A percentile compares a stretch with the other conserved stretches of the same genome.
These are phyloP conservation scores for Meloidogyne chitwoodi DNA, from an alignment of 1,140 invertebrate species.

Conservation along the genomic window DNA sequence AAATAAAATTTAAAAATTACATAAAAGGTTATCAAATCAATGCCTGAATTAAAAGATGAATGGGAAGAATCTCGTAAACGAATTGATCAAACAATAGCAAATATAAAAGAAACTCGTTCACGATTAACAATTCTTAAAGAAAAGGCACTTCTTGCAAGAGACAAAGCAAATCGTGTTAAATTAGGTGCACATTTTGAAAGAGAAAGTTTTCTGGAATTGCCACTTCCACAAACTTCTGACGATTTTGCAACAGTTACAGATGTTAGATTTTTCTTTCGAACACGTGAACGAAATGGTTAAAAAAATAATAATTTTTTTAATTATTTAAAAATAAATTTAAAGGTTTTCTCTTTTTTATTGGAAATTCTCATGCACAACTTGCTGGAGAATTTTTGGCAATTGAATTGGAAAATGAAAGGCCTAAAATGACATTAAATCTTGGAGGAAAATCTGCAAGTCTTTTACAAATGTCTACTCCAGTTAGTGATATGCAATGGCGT, in stretches of 20 bases:
- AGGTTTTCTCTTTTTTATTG: conserved; percentile 42
- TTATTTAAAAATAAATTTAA: background rate
- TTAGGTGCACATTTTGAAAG: conserved; percentile 77
- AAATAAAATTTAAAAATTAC: background rate
- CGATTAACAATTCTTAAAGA: conserved; percentile 64
- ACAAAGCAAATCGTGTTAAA: conserved; percentile 70
- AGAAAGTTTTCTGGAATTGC: conserved; percentile 76
- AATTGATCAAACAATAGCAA: conserved; percentile 13
- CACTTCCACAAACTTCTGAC: conserved; percentile 76
- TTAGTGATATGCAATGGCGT: conserved; percentile 78
- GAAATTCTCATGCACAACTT: conserved; percentile 67
- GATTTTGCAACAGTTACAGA: conserved; percentile 78
- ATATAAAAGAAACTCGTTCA: conserved; percentile 25
- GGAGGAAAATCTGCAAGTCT: conserved; percentile 77
- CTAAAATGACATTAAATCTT: conserved; percentile 78
- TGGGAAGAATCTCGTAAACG: conserved; percentile 21
- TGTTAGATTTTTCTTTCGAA: conserved; percentile 78
- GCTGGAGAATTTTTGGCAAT: conserved; percentile 85
- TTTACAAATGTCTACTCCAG: conserved; percentile 59
- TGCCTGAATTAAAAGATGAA: conserved; percentile 6
- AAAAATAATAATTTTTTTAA: background rate
- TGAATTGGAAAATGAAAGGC: conserved; percentile 80
- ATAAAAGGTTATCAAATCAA: conserved; percentile 20
- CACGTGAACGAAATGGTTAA: conserved; percentile 65
- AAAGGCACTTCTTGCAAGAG: conserved; percentile 75